Percentiles rank a stretch among this genome's conserved stretches.
These are phyloP conservation scores for Natator depressus DNA, from an alignment of 2,113 vertebrate genomes.

Conservation along the genomic window DNA sequence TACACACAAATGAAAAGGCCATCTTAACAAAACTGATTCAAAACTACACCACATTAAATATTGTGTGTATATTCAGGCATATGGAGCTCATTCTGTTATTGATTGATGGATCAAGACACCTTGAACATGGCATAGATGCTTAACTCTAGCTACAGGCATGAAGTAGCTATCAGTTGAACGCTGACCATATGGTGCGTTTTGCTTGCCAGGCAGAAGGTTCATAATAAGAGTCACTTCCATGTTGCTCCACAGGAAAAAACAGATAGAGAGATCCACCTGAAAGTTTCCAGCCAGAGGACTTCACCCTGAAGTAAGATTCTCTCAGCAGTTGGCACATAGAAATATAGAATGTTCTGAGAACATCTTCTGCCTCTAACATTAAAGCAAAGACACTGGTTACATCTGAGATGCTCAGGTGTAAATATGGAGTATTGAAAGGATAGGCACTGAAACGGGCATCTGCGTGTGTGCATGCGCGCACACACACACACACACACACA, in stretches of 20 bases:
- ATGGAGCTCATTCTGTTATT: fast-evolving
- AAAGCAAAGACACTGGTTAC: neutral
- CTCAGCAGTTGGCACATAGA: neutral
- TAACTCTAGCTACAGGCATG: neutral
- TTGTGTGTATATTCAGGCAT: neutral
- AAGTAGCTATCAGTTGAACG: neutral
- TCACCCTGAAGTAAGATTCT: neutral
- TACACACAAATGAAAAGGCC: neutral
- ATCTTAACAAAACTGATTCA: neutral
- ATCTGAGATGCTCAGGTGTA: neutral
- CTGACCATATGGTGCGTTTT: fast-evolving
- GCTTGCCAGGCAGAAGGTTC: neutral
- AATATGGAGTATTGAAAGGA: neutral
- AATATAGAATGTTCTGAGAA: fast-evolving
- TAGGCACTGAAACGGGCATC: neutral
- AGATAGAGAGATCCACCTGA: neutral
- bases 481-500: neutral
- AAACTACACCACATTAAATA: neutral
- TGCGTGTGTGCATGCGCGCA: too few relatives aligned
- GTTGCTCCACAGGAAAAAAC: neutral
- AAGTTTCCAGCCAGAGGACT: neutral
- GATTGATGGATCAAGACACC: neutral
- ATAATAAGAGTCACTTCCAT: neutral
- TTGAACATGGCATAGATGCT: fast-evolving
- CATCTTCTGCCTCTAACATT: neutral